These are phyloP conservation scores for Scomber scombrus DNA, from an alignment of 2,113 vertebrate genomes.

Conservation along the genomic window DNA sequence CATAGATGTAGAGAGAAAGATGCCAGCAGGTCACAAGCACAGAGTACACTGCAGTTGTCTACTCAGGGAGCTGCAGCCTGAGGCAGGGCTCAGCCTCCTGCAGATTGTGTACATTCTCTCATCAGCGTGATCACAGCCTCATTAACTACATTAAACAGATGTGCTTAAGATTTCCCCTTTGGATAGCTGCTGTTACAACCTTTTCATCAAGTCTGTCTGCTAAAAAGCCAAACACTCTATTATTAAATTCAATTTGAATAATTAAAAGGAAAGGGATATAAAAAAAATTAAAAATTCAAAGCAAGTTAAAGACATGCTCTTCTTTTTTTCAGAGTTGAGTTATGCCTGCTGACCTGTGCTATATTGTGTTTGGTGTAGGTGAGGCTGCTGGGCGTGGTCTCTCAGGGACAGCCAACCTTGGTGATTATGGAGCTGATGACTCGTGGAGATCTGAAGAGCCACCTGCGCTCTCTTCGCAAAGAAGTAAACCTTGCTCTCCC, in stretches of 20 bases:
- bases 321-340: conserved; percentile 11
- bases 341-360: conserved; percentile 13
- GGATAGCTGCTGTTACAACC: conserved; percentile 42
- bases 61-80: conserved; percentile 30
- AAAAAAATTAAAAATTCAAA: conserved; percentile 21
- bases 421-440: conserved; percentile 99
- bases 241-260: conserved; percentile 52
- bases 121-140: conserved; percentile 51
- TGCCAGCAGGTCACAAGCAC: conserved; percentile 19
- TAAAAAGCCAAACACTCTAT: conserved; percentile 42
- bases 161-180: conserved; percentile 40
- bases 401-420: conserved; percentile 97
- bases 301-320: conserved; percentile 2
- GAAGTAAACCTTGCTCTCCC: conserved; percentile 82
- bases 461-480: conserved; percentile 93
- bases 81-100: conserved; percentile 36
- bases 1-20: conserved; percentile 4
- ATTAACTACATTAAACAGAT: conserved; percentile 52
- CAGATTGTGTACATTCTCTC: conserved; percentile 49
- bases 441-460: conserved; percentile 97
- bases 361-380: conserved; percentile 85
- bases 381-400: conserved; percentile 96
- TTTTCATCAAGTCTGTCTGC: conserved; percentile 30
- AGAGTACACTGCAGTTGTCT: background rate
- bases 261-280: conserved; percentile 13